A percentile compares a stretch with the other conserved stretches of the same genome.
Conservation (phyloP, 2,888 invertebrate genomes). For the Drosophila villosipedis region DNA sequence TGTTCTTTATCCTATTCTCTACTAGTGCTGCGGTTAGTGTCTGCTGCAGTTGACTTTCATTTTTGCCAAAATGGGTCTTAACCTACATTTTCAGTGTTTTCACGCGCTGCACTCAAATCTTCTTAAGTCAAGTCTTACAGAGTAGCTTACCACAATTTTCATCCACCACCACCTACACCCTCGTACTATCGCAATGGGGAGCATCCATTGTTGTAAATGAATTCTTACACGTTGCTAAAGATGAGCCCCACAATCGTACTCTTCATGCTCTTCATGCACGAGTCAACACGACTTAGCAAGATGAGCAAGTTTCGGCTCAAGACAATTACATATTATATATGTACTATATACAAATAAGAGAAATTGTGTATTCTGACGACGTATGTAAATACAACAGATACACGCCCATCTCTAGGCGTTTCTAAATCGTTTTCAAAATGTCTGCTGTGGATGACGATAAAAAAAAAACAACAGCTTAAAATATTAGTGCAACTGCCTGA, state of each 20-base stretch:
- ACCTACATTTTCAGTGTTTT: constrained; percentile 63
- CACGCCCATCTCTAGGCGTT: neutral
- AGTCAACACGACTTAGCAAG: neutral
- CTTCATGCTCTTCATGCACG: neutral
- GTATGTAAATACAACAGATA: too few species aligned
- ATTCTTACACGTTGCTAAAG: constrained; percentile 30
- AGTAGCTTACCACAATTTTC: constrained; percentile 31
- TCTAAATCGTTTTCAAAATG: neutral
- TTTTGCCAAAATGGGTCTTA: constrained; percentile 69
- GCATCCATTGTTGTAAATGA: constrained; percentile 8
- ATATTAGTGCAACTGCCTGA: constrained; percentile 32
- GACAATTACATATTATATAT: neutral
- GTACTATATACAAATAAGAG: neutral
- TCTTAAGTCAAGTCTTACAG: constrained; percentile 41
- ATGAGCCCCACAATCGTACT: neutral
- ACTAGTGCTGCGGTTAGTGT: neutral
- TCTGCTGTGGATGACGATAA: constrained; percentile 31
- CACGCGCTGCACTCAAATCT: constrained; percentile 58
- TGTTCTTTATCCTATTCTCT: constrained; percentile 2
- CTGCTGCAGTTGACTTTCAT: constrained; percentile 26
- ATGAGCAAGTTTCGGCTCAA: neutral
- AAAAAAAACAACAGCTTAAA: constrained; percentile 45
- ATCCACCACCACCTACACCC: neutral
- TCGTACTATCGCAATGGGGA: neutral
- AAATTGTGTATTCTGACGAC: neutral